Evolutionary conservation across 2,888 invertebrate species (phyloP).

Genomic region (Aleiodes testaceus): DNA sequence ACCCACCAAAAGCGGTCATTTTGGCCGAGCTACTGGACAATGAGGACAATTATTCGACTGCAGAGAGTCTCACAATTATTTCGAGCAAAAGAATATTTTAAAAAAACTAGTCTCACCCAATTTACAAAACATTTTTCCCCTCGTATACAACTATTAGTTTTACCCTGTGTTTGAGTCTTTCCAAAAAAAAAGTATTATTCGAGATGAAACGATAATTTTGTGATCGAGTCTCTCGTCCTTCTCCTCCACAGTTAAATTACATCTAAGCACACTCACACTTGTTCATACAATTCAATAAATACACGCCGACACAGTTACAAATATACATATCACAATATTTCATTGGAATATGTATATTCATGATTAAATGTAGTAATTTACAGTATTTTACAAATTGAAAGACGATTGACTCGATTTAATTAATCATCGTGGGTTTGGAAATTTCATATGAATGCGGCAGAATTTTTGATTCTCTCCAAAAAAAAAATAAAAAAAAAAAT

Average conservation of each 20-base stretch:
- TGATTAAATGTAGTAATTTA: slow-evolving; percentile 23
- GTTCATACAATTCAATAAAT: slow-evolving; percentile 51
- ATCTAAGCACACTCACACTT: background rate
- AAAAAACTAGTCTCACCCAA: slow-evolving; percentile 18
- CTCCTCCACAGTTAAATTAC: background rate
- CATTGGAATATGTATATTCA: slow-evolving; percentile 43
- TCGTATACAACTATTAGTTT: slow-evolving; percentile 48
- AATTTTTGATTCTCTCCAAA: slow-evolving; percentile 5
- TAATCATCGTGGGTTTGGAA: slow-evolving; percentile 8
- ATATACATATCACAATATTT: slow-evolving; percentile 50
- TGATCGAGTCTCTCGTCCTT: slow-evolving; percentile 6
- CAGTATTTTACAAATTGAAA: slow-evolving; percentile 14
- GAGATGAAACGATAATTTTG: background rate
- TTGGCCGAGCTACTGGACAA: slow-evolving; percentile 63
- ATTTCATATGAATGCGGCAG: slow-evolving; percentile 23
- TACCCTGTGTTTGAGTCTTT: slow-evolving; percentile 65
- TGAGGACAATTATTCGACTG: slow-evolving; percentile 63
- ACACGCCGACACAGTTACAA: slow-evolving; percentile 62
- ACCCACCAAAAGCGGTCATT: slow-evolving; percentile 70
- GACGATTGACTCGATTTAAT: slow-evolving; percentile 4
- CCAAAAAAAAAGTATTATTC: slow-evolving; percentile 33
- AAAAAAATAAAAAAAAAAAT: slow-evolving; percentile 17
- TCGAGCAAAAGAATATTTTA: slow-evolving; percentile 56
- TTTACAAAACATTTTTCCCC: slow-evolving; percentile 35
- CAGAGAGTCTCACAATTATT: slow-evolving; percentile 57